Percentiles rank a stretch among this genome's conserved stretches.
Conservation (phyloP, 2,113 vertebrate genomes). For the Harpagus bidentatus region DNA sequence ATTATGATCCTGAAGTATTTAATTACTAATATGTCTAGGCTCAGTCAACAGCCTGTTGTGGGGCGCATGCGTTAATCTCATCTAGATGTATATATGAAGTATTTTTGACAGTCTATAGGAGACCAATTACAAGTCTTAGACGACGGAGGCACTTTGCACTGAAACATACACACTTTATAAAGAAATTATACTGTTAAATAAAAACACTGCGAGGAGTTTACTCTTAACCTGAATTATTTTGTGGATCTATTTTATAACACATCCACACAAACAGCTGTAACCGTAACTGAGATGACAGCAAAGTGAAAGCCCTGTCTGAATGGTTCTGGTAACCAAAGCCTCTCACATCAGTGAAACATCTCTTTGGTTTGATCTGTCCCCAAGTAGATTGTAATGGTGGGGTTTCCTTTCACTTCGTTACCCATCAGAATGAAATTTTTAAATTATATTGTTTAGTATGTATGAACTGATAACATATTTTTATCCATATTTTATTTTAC, state of each 20-base stretch:
- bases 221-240: neutral
- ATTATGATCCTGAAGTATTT: neutral
- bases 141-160: neutral
- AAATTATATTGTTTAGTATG: neutral
- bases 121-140: neutral
- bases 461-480: neutral
- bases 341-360: neutral
- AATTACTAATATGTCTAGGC: neutral
- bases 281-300: neutral
- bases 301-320: neutral
- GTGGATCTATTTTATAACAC: neutral
- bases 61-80: fast-evolving
- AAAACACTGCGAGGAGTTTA: neutral
- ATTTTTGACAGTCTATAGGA: neutral
- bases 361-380: neutral
- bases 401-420: neutral
- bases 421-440: neutral
- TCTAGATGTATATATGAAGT: neutral
- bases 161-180: neutral
- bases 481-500: neutral
- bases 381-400: neutral
- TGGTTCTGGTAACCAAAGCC: neutral
- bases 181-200: neutral
- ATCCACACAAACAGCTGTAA: neutral
- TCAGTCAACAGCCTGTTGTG: neutral